Conservation (phyloP, 2,888 invertebrate species). For the Eristalis intricaria region DNA sequence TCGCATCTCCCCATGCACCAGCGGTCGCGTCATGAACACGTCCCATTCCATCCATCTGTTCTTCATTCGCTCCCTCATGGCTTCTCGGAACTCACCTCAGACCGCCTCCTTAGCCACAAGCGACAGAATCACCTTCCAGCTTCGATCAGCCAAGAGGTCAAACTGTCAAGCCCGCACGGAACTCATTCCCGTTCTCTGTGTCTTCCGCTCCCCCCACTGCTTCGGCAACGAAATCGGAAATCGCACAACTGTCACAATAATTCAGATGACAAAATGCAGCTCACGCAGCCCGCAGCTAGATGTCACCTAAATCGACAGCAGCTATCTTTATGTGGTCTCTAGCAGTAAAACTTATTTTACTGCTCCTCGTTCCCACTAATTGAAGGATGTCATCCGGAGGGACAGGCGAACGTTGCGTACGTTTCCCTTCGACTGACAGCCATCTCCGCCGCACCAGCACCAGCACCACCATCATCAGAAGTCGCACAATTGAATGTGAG, state of each 20-base stretch:
- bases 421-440: conserved; percentile 64
- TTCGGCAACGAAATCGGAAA: conserved; percentile 30
- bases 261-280: conserved; percentile 68
- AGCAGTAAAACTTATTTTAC: conserved; percentile 54
- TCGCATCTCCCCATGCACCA: neutral
- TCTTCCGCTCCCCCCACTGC: neutral
- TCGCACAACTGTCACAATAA: conserved; percentile 66
- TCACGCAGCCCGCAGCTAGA: conserved; percentile 71
- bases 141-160: conserved; percentile 27
- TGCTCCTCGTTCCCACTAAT: conserved; percentile 53
- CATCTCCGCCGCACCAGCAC: conserved; percentile 48
- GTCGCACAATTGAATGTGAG: conserved; percentile 27
- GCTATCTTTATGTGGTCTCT: conserved; percentile 68
- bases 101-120: neutral
- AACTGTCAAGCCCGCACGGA: conserved; percentile 39
- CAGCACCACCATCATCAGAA: conserved; percentile 31
- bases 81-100: neutral
- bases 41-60: neutral
- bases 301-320: conserved; percentile 69
- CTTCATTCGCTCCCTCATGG: neutral
- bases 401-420: conserved; percentile 56
- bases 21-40: neutral
- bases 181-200: conserved; percentile 6
- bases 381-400: conserved; percentile 64
- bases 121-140: neutral